Base-by-base conservation (phyloP, 2,113 vertebrate species). In the Tricholaema leucomelas region DNA sequence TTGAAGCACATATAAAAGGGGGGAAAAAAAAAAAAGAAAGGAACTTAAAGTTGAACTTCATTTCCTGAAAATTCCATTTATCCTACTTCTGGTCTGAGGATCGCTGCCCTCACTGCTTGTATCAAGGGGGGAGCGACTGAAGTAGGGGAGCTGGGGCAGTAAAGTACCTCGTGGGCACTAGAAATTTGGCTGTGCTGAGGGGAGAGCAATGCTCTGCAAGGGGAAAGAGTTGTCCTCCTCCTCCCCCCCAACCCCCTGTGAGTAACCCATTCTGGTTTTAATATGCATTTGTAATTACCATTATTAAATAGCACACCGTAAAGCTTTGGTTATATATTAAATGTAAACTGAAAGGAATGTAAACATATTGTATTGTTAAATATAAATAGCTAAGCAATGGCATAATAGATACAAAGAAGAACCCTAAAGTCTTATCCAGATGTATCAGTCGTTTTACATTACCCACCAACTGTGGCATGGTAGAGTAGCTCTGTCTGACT, bases 311-410 rank as follows among this genome's bases (percentile, higher is more conserved):
- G 98, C 98, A 98, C 98, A 98, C 97, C 98, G 97, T 98, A 97
- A 98, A 98, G 97, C 98, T 98, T 98, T 98, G 98, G 98, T 99
- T 98, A 97, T 98, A 98, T 99, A 98, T 98, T 98, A 98, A 98
- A 98, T 99, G 98, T 99, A 99, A 98, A 99, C 99, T 98, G 98
- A 99, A 98, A 99, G 98, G 99, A 99, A 99, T 99, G 99, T 99
- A 99, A 99, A 99, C 99, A 98, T 97, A 98, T 99, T 40, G 98
- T 99, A 98, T 98, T 99, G 99, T 99, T 98, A 98, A 98, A 98
- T 99, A 99, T 99, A 98, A 99, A 99, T 98, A 98, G 98, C 98
- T 98, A 98, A 98, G 97, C 97, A 97, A 97, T 96, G 97, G 93
- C 96, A 94, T 97, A 96, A 96, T 97, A 98, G 98, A 97, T 97